These are phyloP conservation scores for Meteorus sp. DNA, from an alignment of 1,140 invertebrate species.

Conservation along the genomic window DNA sequence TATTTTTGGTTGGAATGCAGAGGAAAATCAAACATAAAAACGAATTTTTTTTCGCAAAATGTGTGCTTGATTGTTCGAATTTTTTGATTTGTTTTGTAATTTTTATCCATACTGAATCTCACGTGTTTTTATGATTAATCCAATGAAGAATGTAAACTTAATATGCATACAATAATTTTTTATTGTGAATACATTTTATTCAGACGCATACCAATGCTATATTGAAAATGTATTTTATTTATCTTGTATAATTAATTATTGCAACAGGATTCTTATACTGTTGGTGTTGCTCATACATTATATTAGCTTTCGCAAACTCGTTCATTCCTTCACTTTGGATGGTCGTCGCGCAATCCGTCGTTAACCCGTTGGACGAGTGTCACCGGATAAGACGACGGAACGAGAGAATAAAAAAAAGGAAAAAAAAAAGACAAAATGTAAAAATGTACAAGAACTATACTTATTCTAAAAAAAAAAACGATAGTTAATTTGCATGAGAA, in stretches of 20 bases:
- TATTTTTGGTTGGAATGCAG: not conserved
- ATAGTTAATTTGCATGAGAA: no score
- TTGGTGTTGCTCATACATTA: constrained; percentile 6
- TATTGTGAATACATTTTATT: not conserved
- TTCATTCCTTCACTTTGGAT: constrained; percentile 12
- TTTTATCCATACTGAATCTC: no score
- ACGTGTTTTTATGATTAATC: no score
- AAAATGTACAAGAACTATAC: no score
- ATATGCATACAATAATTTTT: not conserved
- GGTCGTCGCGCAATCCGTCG: not conserved
- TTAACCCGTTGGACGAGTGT: constrained; percentile 11
- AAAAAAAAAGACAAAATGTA: not conserved
- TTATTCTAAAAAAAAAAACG: no score
- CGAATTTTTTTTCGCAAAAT: no score
- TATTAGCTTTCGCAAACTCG: constrained; percentile 17
- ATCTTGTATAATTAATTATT: constrained; percentile 20
- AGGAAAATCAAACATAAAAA: no score
- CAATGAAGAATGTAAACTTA: no score
- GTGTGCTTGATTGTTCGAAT: no score
- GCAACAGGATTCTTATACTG: constrained; percentile 9
- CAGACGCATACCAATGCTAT: not conserved
- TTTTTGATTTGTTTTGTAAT: no score
- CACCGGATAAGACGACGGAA: not conserved
- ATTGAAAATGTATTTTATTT: constrained; percentile 1
- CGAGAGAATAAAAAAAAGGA: not conserved